A percentile compares a stretch with the other conserved stretches of the same genome.
phyloP scores from a whole-genome alignment of 2,888 invertebrate genomes.

The Lepeophtheirus nordmannii region DNA sequence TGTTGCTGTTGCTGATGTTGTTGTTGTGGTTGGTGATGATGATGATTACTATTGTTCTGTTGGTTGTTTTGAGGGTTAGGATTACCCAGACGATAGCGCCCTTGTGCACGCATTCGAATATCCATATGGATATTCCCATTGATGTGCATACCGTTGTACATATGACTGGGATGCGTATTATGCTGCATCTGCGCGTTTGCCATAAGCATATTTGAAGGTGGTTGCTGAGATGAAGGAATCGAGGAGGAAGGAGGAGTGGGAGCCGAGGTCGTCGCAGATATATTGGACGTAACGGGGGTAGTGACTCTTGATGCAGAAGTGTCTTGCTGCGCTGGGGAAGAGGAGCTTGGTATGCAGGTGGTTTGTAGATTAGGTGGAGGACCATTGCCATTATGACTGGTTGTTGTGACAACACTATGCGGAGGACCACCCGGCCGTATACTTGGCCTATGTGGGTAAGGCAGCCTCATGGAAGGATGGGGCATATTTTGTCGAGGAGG shows the following conservation, averaged over 20 bases:
- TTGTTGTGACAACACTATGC: background rate
- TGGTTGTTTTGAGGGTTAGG: background rate
- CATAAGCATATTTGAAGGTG: background rate
- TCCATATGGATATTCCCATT: background rate
- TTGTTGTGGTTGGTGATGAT: background rate
- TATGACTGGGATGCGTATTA: background rate
- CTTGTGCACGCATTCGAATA: constrained; percentile 15
- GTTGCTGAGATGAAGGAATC: background rate
- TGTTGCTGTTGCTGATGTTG: background rate
- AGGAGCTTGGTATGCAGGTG: too few species aligned
- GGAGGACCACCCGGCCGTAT: constrained; percentile 10
- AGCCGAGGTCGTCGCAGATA: background rate
- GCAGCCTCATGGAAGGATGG: background rate
- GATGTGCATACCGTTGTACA: background rate
- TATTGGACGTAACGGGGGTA: background rate
- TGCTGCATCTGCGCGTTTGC: background rate
- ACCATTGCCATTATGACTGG: background rate
- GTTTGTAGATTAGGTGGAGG: too few species aligned
- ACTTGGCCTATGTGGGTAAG: background rate
- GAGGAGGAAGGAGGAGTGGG: background rate
- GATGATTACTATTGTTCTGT: constrained; percentile 1
- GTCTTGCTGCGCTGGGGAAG: background rate
- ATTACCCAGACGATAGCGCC: constrained; percentile 13
- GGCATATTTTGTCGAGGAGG: background rate
- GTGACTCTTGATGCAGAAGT: background rate